Evolutionary conservation across 1,140 invertebrate genomes (phyloP).

Genomic region (Trissolcus basalis): DNA sequence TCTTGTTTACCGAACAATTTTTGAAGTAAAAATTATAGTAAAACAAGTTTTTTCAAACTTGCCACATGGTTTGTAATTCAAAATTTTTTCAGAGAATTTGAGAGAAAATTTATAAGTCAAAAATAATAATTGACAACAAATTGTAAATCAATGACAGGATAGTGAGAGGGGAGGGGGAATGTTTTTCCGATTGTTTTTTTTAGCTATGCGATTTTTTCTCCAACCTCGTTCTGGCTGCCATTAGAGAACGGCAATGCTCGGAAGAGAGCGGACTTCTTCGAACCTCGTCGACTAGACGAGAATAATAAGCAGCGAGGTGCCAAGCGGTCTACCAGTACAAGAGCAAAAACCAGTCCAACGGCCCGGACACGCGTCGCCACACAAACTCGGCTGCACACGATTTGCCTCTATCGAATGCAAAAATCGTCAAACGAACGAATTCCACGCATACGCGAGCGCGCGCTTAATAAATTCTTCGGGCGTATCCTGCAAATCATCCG

Average conservation of each 20-base stretch:
- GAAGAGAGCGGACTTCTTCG: conserved; percentile 53
- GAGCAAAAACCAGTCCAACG: conserved; percentile 69
- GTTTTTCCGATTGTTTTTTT: conserved; percentile 37
- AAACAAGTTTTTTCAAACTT: too few species aligned
- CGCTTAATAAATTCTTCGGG: conserved; percentile 24
- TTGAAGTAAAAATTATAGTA: too few species aligned
- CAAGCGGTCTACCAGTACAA: conserved; percentile 70
- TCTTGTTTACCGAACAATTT: too few species aligned
- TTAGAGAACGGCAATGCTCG: conserved; percentile 53
- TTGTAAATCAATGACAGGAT: too few species aligned
- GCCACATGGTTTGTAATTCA: too few species aligned
- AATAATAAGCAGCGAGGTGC: conserved; percentile 66
- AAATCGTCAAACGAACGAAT: conserved; percentile 36
- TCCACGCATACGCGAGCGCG: conserved; percentile 18
- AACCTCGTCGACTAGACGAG: conserved; percentile 56
- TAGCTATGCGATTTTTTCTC: conserved; percentile 41
- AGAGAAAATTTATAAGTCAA: too few species aligned
- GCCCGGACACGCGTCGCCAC: conserved; percentile 58
- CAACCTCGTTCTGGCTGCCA: conserved; percentile 49
- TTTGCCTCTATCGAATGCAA: conserved; percentile 47
- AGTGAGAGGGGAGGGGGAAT: too few species aligned
- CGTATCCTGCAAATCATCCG: conserved; percentile 16
- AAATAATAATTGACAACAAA: too few species aligned
- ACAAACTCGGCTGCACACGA: conserved; percentile 48
- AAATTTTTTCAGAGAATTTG: too few species aligned